These are phyloP conservation scores for Threskiornis aethiopicus DNA, from an alignment of 2,797 vertebrate species.

Conservation along the genomic window DNA sequence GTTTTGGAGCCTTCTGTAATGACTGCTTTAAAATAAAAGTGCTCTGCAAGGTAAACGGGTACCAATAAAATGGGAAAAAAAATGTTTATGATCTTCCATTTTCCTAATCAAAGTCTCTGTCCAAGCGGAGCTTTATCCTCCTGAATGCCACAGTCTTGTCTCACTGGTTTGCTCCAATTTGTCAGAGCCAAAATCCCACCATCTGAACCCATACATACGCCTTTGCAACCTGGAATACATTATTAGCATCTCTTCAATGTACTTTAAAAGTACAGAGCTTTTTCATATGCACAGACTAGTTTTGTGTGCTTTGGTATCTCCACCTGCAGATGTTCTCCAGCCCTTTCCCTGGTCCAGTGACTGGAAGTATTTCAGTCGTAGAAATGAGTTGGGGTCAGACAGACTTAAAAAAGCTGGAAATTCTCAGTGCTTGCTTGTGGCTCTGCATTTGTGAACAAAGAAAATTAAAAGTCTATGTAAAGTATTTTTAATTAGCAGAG, in stretches of 20 bases:
- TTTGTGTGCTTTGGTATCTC: background rate
- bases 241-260: background rate
- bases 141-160: background rate
- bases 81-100: background rate
- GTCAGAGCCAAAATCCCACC: background rate
- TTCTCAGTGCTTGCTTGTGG: background rate
- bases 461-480: background rate
- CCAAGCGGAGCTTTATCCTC: background rate
- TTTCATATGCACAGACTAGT: too few relatives aligned
- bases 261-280: background rate
- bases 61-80: background rate
- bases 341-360: background rate
- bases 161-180: background rate
- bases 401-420: background rate
- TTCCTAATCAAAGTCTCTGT: background rate
- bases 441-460: background rate
- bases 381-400: background rate
- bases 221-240: too few relatives aligned
- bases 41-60: background rate
- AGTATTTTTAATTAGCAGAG: background rate
- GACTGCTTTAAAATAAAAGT: background rate
- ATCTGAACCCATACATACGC: accelerated
- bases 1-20: background rate
- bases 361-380: background rate
- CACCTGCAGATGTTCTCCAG: background rate